phyloP scores from a whole-genome alignment of 2,113 vertebrate genomes.

The Burhinus bistriatus region DNA sequence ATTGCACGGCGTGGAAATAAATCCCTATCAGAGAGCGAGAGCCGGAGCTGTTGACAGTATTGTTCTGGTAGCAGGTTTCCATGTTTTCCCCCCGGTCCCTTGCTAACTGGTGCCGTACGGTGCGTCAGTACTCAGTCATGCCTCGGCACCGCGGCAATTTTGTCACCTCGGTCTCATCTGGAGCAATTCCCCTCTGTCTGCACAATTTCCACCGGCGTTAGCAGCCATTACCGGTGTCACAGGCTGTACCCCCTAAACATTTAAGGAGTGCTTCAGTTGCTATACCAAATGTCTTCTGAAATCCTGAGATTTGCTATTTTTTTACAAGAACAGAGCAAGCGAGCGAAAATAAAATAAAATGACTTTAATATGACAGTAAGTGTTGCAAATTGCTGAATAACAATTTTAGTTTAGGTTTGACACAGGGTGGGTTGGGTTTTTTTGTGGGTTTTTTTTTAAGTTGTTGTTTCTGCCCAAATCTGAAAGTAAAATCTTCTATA shows the following conservation, averaged over 20 bases:
- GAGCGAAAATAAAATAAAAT: conserved; percentile 38
- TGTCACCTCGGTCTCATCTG: background rate
- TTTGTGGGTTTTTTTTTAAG: background rate
- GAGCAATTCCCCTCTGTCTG: background rate
- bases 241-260: background rate
- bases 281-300: background rate
- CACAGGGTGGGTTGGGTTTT: background rate
- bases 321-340: background rate
- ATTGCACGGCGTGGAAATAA: background rate
- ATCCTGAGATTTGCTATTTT: background rate
- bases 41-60: fast-evolving
- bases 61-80: background rate
- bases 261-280: background rate
- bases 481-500: background rate
- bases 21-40: background rate
- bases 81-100: background rate
- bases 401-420: conserved; percentile 40
- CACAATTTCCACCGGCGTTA: background rate
- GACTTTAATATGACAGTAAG: conserved; percentile 68
- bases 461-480: background rate
- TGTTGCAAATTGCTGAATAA: conserved; percentile 67
- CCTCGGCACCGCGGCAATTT: background rate
- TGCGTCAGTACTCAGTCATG: background rate
- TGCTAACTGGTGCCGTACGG: background rate
- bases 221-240: background rate